Percentiles rank a stretch among this genome's conserved stretches.
phyloP scores from a whole-genome alignment of 2,888 invertebrate species.

The Tipula unca region DNA sequence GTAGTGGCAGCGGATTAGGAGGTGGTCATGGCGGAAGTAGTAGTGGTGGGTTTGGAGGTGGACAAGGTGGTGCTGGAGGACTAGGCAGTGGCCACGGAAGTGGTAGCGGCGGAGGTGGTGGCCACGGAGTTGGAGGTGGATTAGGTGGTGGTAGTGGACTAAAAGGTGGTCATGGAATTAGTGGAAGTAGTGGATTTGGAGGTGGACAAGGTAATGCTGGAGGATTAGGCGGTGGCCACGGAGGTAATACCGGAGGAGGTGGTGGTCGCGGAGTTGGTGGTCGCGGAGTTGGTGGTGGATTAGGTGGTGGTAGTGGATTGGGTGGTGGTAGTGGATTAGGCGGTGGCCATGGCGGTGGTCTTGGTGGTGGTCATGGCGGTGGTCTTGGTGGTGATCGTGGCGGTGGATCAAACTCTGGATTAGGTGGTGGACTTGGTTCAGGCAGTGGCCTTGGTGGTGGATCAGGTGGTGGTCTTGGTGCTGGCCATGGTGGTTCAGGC shows the following conservation, averaged over 20 bases:
- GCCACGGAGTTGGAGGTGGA: neutral
- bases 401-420: neutral
- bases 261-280: neutral
- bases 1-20: constrained; percentile 19
- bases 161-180: neutral
- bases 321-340: neutral
- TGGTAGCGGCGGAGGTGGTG: neutral
- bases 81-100: neutral
- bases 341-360: constrained; percentile 16
- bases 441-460: neutral
- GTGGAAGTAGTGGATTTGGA: constrained; percentile 17
- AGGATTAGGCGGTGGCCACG: constrained; percentile 1
- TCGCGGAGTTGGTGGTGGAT: neutral
- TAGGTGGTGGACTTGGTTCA: neutral
- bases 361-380: neutral
- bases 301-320: neutral
- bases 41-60: neutral
- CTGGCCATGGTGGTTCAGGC: neutral
- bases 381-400: constrained; percentile 19
- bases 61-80: neutral
- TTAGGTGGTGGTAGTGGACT: neutral
- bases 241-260: neutral
- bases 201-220: neutral
- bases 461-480: neutral
- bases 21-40: neutral